phyloP scores from a whole-genome alignment of 1,140 invertebrate genomes.

The Lutraria rhynchaena region DNA sequence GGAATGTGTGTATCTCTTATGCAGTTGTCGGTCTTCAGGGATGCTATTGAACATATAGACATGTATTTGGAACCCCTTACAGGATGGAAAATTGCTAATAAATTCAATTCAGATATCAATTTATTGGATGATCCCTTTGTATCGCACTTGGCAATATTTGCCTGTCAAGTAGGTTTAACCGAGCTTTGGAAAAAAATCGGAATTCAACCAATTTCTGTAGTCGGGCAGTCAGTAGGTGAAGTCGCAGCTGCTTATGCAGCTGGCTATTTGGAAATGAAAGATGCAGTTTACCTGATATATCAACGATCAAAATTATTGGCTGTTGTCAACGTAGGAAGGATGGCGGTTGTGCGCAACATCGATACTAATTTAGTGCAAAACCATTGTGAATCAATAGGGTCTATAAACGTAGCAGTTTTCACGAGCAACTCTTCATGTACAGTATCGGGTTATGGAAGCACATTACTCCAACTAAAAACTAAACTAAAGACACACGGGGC shows the following conservation, averaged over 20 bases:
- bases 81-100: slow-evolving; percentile 57
- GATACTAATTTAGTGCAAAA: slow-evolving; percentile 34
- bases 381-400: background rate
- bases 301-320: slow-evolving; percentile 52
- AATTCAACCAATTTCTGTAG: slow-evolving; percentile 43
- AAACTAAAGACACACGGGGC: background rate
- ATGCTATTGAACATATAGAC: slow-evolving; percentile 63
- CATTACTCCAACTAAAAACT: slow-evolving; percentile 22
- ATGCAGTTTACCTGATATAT: slow-evolving; percentile 61
- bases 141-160: slow-evolving; percentile 61
- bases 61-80: slow-evolving; percentile 50
- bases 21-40: slow-evolving; percentile 25
- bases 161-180: slow-evolving; percentile 60
- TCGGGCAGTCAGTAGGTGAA: slow-evolving; percentile 67
- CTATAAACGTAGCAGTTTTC: slow-evolving; percentile 51
- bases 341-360: slow-evolving; percentile 60
- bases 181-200: slow-evolving; percentile 54
- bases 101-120: slow-evolving; percentile 41
- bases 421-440: slow-evolving; percentile 60
- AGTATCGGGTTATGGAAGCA: slow-evolving; percentile 53
- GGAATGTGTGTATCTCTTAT: slow-evolving; percentile 26
- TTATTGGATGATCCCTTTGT: slow-evolving; percentile 57
- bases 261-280: slow-evolving; percentile 49
- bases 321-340: slow-evolving; percentile 45
- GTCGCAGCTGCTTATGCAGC: slow-evolving; percentile 65